Percentiles rank a stretch among this genome's conserved stretches.
phyloP scores from a whole-genome alignment of 2,797 vertebrate genomes.

The Pseudochirops corinnae region DNA sequence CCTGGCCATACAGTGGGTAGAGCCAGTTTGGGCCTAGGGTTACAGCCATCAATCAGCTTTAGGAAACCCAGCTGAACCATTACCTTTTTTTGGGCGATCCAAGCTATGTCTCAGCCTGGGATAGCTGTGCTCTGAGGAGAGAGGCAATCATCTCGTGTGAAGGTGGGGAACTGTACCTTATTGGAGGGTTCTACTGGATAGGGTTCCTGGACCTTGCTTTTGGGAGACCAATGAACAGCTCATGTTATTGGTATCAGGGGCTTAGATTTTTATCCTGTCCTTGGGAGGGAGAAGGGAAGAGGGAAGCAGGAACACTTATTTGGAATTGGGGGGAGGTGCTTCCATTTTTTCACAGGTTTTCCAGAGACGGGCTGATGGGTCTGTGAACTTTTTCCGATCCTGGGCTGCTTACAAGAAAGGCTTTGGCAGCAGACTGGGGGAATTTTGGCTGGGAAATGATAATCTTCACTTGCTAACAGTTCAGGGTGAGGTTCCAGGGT shows the following conservation, averaged over 20 bases:
- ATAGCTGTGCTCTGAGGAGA: background rate
- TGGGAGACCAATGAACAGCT: background rate
- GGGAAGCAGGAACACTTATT: background rate
- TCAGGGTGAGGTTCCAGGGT: conserved; percentile 37
- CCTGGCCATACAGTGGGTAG: background rate
- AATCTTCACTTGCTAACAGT: conserved; percentile 66
- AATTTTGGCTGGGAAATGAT: conserved; percentile 85
- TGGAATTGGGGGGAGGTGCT: background rate
- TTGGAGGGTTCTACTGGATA: background rate
- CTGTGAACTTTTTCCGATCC: conserved; percentile 81
- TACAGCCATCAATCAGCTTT: background rate
- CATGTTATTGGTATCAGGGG: background rate
- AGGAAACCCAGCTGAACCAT: background rate
- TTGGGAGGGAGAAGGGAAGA: background rate
- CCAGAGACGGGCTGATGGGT: conserved; percentile 80
- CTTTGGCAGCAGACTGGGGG: conserved; percentile 78
- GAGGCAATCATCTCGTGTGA: background rate
- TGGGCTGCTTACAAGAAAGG: conserved; percentile 81
- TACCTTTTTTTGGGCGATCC: background rate
- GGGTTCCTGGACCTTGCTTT: background rate
- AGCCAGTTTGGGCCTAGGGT: background rate
- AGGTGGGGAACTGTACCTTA: background rate
- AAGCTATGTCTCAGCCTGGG: background rate
- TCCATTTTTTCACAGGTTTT: conserved; percentile 66
- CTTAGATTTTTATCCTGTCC: background rate